phyloP scores from a whole-genome alignment of 2,888 invertebrate genomes.

The Drosophila mercatorum region DNA sequence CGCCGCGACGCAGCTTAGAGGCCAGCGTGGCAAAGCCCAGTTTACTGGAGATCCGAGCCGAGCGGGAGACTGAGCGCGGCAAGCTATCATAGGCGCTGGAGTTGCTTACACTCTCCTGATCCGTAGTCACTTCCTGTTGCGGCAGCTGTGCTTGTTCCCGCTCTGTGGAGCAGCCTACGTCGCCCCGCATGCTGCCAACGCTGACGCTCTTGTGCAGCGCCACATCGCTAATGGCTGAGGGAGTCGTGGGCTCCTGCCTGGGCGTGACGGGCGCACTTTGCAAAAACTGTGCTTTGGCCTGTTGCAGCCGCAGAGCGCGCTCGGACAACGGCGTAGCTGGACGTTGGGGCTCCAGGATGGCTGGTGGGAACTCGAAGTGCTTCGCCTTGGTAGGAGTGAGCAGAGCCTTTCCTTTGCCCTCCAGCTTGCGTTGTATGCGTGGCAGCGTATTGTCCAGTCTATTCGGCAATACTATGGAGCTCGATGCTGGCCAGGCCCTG shows the following conservation, averaged over 20 bases:
- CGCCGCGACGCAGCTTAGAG: constrained; percentile 86
- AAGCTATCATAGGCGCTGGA: constrained; percentile 85
- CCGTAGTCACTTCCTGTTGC: constrained; percentile 66
- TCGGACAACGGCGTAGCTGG: constrained; percentile 83
- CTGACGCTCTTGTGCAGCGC: constrained; percentile 88
- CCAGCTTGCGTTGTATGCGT: constrained; percentile 82
- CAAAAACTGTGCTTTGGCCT: constrained; percentile 90
- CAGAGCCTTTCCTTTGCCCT: constrained; percentile 66
- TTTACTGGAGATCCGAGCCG: constrained; percentile 83
- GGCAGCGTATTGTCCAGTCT: constrained; percentile 82
- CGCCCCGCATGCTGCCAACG: constrained; percentile 88
- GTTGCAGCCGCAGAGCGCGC: constrained; percentile 87
- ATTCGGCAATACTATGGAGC: constrained; percentile 67
- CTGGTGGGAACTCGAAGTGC: constrained; percentile 64
- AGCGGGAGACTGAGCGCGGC: constrained; percentile 84
- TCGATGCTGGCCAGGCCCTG: constrained; percentile 21
- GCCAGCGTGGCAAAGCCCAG: constrained; percentile 87
- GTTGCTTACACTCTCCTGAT: constrained; percentile 82
- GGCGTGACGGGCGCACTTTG: constrained; percentile 81
- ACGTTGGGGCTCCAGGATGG: constrained; percentile 43
- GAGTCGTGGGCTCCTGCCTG: constrained; percentile 75
- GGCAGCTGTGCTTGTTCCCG: constrained; percentile 5
- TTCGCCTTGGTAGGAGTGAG: constrained; percentile 78
- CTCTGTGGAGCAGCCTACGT: constrained; percentile 67
- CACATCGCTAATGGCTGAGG: constrained; percentile 85